Conservation (phyloP, 2,888 invertebrate genomes). For the Stegana nigrithorax region DNA sequence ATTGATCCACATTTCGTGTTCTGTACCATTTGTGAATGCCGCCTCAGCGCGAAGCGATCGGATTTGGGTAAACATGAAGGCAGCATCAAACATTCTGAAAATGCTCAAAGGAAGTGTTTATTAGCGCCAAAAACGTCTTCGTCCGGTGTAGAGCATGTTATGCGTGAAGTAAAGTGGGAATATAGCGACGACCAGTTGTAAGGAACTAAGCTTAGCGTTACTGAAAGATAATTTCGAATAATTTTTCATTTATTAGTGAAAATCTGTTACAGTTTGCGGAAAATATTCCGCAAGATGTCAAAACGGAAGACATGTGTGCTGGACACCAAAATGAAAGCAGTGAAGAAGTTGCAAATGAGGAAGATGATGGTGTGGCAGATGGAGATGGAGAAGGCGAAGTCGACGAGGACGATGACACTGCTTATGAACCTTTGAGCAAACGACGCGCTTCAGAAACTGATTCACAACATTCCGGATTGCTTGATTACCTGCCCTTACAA, state of each 20-base stretch:
- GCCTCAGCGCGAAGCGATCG: conserved; percentile 56
- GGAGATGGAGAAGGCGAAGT: conserved; percentile 18
- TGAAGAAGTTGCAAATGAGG: conserved; percentile 5
- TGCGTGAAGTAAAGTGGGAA: conserved; percentile 46
- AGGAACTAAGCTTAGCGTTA: not conserved
- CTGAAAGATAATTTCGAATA: not conserved
- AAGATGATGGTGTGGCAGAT: conserved; percentile 19
- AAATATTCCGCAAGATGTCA: not conserved
- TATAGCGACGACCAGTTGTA: conserved; percentile 41
- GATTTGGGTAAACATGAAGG: conserved; percentile 56
- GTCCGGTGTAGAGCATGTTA: not conserved
- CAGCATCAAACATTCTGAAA: conserved; percentile 56
- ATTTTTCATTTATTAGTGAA: conserved; percentile 30
- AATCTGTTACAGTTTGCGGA: conserved; percentile 26
- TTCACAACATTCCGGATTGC: conserved; percentile 52
- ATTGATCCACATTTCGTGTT: conserved; percentile 57
- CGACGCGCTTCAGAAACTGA: conserved; percentile 48
- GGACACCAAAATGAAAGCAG: conserved; percentile 18
- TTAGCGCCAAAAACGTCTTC: conserved; percentile 25
- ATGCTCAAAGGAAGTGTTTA: conserved; percentile 46
- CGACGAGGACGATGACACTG: conserved; percentile 23
- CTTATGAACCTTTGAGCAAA: conserved; percentile 40
- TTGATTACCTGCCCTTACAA: conserved; percentile 48
- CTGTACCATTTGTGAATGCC: conserved; percentile 51
- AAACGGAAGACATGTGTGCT: conserved; percentile 20